Conservation (phyloP, 2,797 vertebrate species). For the Microchirus variegatus region DNA sequence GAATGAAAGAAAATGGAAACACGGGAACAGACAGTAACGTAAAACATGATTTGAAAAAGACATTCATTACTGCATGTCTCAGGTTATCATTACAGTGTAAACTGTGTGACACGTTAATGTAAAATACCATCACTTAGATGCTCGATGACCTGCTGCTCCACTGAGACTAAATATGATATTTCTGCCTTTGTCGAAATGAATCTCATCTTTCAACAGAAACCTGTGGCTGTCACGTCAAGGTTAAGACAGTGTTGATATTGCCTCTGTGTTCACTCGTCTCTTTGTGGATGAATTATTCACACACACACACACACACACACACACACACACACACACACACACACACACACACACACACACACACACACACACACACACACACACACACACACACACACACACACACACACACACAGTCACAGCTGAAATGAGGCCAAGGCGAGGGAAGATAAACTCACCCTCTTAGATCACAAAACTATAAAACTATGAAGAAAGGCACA, state of each 20-base stretch:
- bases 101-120: no score
- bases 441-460: constrained; percentile 34
- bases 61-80: no score
- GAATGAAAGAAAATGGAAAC: no score
- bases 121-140: constrained; percentile 7
- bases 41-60: no score
- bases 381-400: no score
- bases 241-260: constrained; percentile 51
- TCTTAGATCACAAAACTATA: constrained; percentile 16
- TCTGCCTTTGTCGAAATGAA: constrained; percentile 52
- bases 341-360: no score
- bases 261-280: constrained; percentile 26
- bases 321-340: no score
- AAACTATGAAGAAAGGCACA: constrained; percentile 12
- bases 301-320: constrained; percentile 33
- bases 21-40: no score
- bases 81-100: no score
- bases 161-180: constrained; percentile 33
- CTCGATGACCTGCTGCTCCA: constrained; percentile 17
- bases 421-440: constrained; percentile 40
- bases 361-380: no score
- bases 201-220: constrained; percentile 55
- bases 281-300: constrained; percentile 65
- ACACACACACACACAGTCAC: constrained; percentile 43
- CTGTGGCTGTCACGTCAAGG: constrained; percentile 59